Conservation (phyloP, 1,140 invertebrate species). For the Macrobrachium rosenbergii region DNA sequence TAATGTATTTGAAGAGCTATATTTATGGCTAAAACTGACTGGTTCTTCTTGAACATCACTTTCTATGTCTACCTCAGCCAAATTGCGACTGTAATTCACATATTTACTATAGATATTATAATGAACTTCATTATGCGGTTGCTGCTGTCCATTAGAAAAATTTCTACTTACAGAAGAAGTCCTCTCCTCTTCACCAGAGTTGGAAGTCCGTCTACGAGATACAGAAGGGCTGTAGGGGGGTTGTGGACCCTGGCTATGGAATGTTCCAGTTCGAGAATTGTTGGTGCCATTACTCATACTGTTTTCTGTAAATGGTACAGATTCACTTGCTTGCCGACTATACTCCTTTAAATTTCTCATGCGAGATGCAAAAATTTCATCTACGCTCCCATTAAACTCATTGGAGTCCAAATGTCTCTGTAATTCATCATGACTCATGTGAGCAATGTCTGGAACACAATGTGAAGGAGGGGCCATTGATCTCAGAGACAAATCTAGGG, state of each 20-base stretch:
- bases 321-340: constrained; percentile 30
- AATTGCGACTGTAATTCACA: constrained; percentile 58
- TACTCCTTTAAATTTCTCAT: constrained; percentile 47
- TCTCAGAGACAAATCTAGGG: constrained; percentile 42
- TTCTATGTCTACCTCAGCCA: constrained; percentile 59
- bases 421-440: constrained; percentile 54
- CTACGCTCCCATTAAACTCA: constrained; percentile 52
- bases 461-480: constrained; percentile 58
- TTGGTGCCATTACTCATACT: neutral
- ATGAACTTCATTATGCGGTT: constrained; percentile 55
- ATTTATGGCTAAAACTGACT: constrained; percentile 65
- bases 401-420: constrained; percentile 54
- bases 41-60: constrained; percentile 67
- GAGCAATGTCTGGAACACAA: constrained; percentile 55
- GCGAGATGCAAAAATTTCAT: constrained; percentile 57
- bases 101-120: constrained; percentile 65
- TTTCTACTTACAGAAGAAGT: constrained; percentile 25
- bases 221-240: constrained; percentile 48
- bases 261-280: constrained; percentile 34
- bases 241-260: constrained; percentile 32
- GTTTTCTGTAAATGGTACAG: constrained; percentile 20
- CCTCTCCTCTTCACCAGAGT: constrained; percentile 41
- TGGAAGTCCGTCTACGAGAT: constrained; percentile 30
- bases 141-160: constrained; percentile 52
- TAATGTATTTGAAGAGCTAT: constrained; percentile 59